Evolutionary conservation across 1,140 invertebrate genomes (phyloP).

Genomic region (Saccostrea glomerata): DNA sequence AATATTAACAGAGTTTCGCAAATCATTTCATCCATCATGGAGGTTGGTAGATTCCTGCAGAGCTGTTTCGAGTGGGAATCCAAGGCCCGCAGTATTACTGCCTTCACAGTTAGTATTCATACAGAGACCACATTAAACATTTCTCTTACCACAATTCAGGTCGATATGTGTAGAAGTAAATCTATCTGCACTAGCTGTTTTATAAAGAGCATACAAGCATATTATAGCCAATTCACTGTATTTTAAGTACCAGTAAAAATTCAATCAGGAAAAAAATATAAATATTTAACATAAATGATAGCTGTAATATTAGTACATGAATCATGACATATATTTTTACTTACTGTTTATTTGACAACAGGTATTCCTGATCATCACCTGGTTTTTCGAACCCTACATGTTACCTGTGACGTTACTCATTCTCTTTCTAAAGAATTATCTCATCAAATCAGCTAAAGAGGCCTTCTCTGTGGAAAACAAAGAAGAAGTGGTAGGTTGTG

Average conservation of each 20-base stretch:
- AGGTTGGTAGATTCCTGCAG: conserved; percentile 94
- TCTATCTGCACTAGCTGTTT: no score
- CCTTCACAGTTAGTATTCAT: conserved; percentile 85
- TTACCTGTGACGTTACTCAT: conserved; percentile 74
- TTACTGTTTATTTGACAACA: conserved; percentile 56
- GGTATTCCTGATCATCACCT: conserved; percentile 76
- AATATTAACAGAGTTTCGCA: conserved; percentile 96
- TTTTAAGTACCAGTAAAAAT: no score
- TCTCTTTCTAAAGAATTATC: conserved; percentile 73
- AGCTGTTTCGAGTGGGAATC: conserved; percentile 99
- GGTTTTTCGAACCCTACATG: conserved; percentile 79
- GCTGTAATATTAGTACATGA: no score
- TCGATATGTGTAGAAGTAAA: neutral
- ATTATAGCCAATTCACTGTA: no score
- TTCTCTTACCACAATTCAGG: neutral
- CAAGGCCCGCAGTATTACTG: conserved; percentile 90
- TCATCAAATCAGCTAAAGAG: conserved; percentile 68
- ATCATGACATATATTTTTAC: no score
- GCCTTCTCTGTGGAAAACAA: conserved; percentile 66
- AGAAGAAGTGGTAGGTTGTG: conserved; percentile 68
- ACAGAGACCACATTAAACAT: neutral
- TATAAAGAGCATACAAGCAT: no score
- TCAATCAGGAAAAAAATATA: no score
- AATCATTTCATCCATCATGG: conserved; percentile 92
- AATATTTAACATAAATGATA: no score